phyloP scores from a whole-genome alignment of 2,797 vertebrate species.

The Danio kyathit region DNA sequence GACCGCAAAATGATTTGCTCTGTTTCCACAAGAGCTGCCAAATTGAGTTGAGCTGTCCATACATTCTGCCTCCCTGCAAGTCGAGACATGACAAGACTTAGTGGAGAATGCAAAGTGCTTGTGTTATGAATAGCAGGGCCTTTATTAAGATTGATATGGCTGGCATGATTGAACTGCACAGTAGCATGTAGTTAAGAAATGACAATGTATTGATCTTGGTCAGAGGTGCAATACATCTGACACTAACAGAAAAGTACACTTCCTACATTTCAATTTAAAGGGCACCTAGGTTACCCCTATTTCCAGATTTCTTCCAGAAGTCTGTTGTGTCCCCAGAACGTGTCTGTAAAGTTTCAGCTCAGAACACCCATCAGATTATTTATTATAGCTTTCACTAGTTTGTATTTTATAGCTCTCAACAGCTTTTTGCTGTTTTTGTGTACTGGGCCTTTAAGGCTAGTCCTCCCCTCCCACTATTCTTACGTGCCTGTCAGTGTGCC shows the following conservation, averaged over 20 bases:
- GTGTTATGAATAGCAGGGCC: slow-evolving; percentile 15
- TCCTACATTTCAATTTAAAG: background rate
- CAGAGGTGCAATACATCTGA: background rate
- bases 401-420: no score
- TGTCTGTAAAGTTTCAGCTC: no score
- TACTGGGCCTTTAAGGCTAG: no score
- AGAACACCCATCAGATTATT: no score
- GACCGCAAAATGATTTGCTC: background rate
- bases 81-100: slow-evolving; percentile 6
- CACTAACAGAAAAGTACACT: background rate
- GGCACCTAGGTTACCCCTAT: no score
- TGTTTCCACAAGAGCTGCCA: slow-evolving; percentile 18
- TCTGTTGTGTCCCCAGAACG: no score
- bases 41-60: slow-evolving; percentile 15
- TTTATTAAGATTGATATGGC: slow-evolving; percentile 2
- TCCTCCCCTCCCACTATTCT: no score
- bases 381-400: no score
- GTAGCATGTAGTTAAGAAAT: slow-evolving; percentile 10
- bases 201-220: background rate
- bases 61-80: slow-evolving; percentile 15
- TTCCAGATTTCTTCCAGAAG: no score
- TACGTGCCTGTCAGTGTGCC: no score
- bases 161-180: slow-evolving; percentile 1
- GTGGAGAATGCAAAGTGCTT: slow-evolving; percentile 5
- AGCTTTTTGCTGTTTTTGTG: no score